Base-by-base conservation (phyloP, 2,797 vertebrate genomes). In the Artibeus jamaicensis region DNA sequence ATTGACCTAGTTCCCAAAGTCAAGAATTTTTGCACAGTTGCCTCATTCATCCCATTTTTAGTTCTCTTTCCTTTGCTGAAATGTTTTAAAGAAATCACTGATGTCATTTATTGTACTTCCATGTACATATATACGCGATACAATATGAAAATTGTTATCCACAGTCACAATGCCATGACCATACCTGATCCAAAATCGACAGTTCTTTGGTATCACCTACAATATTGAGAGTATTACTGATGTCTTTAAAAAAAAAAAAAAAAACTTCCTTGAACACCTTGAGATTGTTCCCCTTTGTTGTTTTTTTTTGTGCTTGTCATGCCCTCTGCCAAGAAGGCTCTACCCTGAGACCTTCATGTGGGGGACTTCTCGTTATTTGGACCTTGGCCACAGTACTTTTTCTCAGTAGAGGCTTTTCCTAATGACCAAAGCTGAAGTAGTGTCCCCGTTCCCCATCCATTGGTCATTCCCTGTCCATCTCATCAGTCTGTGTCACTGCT, bases 21-120 rank as follows among this genome's bases (percentile, higher is more conserved):
- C 62, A 88, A 32, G 34, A 84, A 9, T 77, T 96, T 95, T 86
- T 89, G 6, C 26, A n/a, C 44, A 65, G 48, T 89, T 90, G 46
- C 46, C 6, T 62, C 70, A 48, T 46, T 68, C 6, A 70, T 85
- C 9, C 18, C 22, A 55, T 91, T 92, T 77, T 91, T 9, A 37
- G 57, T 83, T 85, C 34, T 67, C 24, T 94, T 91, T 68, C 26
- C 55, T 85, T 94, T 85, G 77, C 29, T 65, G 46, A 89, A 89
- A 12, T 90, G 83, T 68, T 86, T 93, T 91, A 77, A 79, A 94
- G 34, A 77, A 73, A 73, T 48, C 44, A 24, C 21, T 84, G 42
- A 18, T 1, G 24, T 85, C 24, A 7, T 93, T 50, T 86, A 26
- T 68, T 84, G 2, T 65, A 9, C 11, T 11, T 87, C 8, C 9